These are phyloP conservation scores for Sipha maydis DNA, from an alignment of 2,888 invertebrate genomes.

Conservation along the genomic window DNA sequence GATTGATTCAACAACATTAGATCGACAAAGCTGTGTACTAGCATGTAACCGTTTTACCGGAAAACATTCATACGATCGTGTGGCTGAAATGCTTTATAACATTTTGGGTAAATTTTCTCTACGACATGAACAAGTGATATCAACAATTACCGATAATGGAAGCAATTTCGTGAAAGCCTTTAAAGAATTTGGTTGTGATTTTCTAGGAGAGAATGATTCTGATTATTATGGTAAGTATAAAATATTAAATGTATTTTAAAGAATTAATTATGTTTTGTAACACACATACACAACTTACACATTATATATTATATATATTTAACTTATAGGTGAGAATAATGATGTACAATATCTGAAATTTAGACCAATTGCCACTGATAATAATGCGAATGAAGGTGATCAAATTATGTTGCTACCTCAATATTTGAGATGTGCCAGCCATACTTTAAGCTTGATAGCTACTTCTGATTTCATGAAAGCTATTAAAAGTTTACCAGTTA, in stretches of 20 bases:
- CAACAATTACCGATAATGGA: no score
- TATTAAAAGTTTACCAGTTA: no score
- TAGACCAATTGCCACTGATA: neutral
- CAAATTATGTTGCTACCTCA: neutral
- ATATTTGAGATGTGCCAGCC: neutral
- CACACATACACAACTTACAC: no score
- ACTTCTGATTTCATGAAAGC: no score
- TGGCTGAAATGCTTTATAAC: neutral
- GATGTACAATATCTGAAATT: neutral
- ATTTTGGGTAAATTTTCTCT: neutral
- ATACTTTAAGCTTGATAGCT: neutral
- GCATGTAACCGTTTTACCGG: neutral
- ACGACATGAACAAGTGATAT: no score
- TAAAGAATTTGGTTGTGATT: no score
- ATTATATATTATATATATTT: no score
- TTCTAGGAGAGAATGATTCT: no score
- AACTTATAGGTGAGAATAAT: neutral
- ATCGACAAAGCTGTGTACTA: neutral
- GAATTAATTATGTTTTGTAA: no score
- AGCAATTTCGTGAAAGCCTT: no score
- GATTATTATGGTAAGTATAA: no score
- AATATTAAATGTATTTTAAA: no score
- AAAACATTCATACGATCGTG: neutral
- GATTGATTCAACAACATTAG: neutral
- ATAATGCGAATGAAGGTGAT: conserved; percentile 4